Evolutionary conservation across 2,113 vertebrate genomes (phyloP), one percentile per base, ranked within the genome.

Genomic region (Sinocyclocheilus maitianheensis): DNA sequence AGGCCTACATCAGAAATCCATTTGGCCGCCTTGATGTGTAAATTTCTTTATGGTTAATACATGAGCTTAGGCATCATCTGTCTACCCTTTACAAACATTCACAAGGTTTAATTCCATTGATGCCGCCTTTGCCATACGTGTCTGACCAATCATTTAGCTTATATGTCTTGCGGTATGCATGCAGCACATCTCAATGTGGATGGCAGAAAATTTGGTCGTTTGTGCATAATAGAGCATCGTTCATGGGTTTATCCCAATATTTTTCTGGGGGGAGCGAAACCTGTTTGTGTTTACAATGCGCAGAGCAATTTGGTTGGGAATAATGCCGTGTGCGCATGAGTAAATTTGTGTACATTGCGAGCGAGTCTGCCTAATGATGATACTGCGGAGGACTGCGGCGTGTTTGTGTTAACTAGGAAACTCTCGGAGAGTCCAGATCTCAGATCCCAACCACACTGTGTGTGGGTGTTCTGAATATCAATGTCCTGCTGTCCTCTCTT

Each of bases 11-110:
- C 91, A 91, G 87, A 91, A 93, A 93, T 89, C 92, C 91, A 92
- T 93, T 93, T 90, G 81, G 91, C 89, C 6, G 88, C 93, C 93
- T 94, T 95, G 94, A 95, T 94, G 94, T 94, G 93, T 95, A 94
- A 94, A 94, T 94, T 91, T 87, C 81, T 85, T 87, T 77, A 94
- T 95, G 93, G 91, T 95, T 94, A 90, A 93, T 93, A 93, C 92
- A 94, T 94, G 93, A 94, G 92, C 87, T 77, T 87, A 83, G 18
- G 87, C 90, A 91, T 90, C 69, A 81, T 74, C 40, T 84, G 76
- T 20, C 60, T 51, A 48, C 37, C 26, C 58, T 37, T 80, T 71
- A 86, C 77, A 43, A 65, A 72, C 71, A 62, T 65, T 65, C 79
- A 65, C 79, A 12, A 67, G 62, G 24, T 67, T 63, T 51, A 81